Percentiles rank a stretch among this genome's conserved stretches.
These are phyloP conservation scores for Encarsia formosa DNA, from an alignment of 2,888 invertebrate species.

Conservation along the genomic window DNA sequence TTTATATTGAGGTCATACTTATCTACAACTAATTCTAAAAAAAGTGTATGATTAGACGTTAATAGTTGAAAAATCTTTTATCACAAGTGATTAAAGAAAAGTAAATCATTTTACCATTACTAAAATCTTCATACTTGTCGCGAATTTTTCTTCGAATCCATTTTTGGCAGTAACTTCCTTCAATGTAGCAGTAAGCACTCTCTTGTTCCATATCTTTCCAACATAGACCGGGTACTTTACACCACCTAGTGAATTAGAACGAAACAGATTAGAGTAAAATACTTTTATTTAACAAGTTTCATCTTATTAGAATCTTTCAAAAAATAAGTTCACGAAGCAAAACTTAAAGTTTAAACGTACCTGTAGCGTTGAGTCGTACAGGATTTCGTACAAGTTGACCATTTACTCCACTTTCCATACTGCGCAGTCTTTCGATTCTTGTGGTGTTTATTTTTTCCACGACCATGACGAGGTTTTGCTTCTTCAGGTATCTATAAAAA, in stretches of 20 bases:
- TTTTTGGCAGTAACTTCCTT: slow-evolving; percentile 75
- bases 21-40: slow-evolving; percentile 37
- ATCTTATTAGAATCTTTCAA: background rate
- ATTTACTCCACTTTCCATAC: slow-evolving; percentile 76
- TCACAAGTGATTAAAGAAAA: too few species aligned
- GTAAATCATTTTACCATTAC: slow-evolving; percentile 41
- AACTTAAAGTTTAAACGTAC: slow-evolving; percentile 51
- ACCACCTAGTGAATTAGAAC: slow-evolving; percentile 61
- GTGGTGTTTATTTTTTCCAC: slow-evolving; percentile 40
- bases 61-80: too few species aligned
- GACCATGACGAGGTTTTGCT: slow-evolving; percentile 45
- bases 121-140: slow-evolving; percentile 42
- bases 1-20: slow-evolving; percentile 42
- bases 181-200: slow-evolving; percentile 80
- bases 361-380: slow-evolving; percentile 77
- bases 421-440: slow-evolving; percentile 43
- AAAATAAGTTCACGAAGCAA: background rate
- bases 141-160: slow-evolving; percentile 55
- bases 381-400: slow-evolving; percentile 75
- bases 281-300: too few species aligned
- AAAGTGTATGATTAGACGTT: slow-evolving; percentile 7
- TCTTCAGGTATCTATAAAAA: slow-evolving; percentile 37
- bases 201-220: slow-evolving; percentile 74
- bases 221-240: slow-evolving; percentile 70
- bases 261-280: too few species aligned